Base-by-base conservation (phyloP, 2,888 invertebrate species). In the Macroteleia sp. region DNA sequence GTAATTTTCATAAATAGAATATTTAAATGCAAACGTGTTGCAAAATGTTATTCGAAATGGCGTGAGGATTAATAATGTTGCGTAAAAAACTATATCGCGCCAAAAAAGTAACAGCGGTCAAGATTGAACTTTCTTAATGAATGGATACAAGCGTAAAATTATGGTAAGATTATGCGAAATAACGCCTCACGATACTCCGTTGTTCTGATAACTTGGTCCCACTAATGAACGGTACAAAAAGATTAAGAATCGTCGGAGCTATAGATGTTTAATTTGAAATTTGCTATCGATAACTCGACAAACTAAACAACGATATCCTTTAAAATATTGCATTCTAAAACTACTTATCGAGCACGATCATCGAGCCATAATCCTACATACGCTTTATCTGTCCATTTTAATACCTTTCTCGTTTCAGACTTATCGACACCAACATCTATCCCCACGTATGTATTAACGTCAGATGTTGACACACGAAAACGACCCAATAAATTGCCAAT, bases 11-110 rank as follows among this genome's bases (percentile, higher is more conserved):
- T 56, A 67, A 56, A 46, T 6, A 4, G 36, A 56, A 56, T 46
- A 67, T 67, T 67, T 46, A 46, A 36, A 56, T 67, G 52, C 56
- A 48, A 67, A 56, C 39, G 67, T 9, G 20, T 41, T 48, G 41
- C 32, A 44, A 44, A 66, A 66, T 54, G 16, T 66, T 34, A 32
- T 32, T 52, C 64, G 30, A 41, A 36, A 30, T 9, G 16, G 30
- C 34, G 46, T 17, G 34, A 22, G 39, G 48, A 48, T 62, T 42
- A 64, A 42, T 30, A 30, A 42, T 41, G 32, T 50, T 41, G 50
- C 41, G 50, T 28, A 48, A 50, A 48, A 57, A 39, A 57, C 6
- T 14, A 5, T 17, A 22, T 14, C 41, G 36, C 10, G 17, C 28
- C 36, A 36, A 59, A 59, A 61, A 61, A 25, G 16, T 20, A 3